Evolutionary conservation across 1,140 invertebrate genomes (phyloP), one percentile per base, ranked within the genome.

Genomic region (Popillia japonica): DNA sequence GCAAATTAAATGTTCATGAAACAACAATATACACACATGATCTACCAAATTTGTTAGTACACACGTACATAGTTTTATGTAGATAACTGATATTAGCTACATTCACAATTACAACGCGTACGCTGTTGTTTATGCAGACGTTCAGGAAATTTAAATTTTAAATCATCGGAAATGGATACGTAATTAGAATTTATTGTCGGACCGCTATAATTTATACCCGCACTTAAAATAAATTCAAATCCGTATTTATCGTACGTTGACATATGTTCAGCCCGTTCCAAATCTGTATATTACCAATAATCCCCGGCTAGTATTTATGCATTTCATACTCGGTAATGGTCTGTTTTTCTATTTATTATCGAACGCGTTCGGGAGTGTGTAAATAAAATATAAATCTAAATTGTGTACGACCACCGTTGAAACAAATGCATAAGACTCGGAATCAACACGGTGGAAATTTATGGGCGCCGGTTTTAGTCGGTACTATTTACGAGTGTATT

Each of bases 161-260:
- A 68, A 68, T 68, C 27, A 68, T 11, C 61, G 61, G 61, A 68
- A 68, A 68, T 68, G 61, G 22, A 68, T 68, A 34, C 61, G 61
- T 68, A 68, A 68, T 68, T 68, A 68, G 61, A 68, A 68, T 68
- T 68, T 68, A 34, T 68, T 68, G 61, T 68, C 22, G 22, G 6
- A 22, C 22, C 22, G 8, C 27, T 34, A 34, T 34, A 68, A 68
- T 68, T 68, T 68, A 68, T 68, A 68, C 20, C 17, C 11, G 8
- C 61, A 68, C 61, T 68, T 68, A 68, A 68, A 68, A 68, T 27
- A 68, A 68, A 68, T 68, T 10, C 61, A 68, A 68, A 68, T 27
- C 22, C 11, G 14, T 34, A 68, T 68, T 68, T 68, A 27, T 68
- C 20, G 22, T 27, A 68, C 14, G 61, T 10, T 9, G 22, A 34